Evolutionary conservation across 2,888 invertebrate genomes (phyloP).

Genomic region (Brassicogethes aeneus): DNA sequence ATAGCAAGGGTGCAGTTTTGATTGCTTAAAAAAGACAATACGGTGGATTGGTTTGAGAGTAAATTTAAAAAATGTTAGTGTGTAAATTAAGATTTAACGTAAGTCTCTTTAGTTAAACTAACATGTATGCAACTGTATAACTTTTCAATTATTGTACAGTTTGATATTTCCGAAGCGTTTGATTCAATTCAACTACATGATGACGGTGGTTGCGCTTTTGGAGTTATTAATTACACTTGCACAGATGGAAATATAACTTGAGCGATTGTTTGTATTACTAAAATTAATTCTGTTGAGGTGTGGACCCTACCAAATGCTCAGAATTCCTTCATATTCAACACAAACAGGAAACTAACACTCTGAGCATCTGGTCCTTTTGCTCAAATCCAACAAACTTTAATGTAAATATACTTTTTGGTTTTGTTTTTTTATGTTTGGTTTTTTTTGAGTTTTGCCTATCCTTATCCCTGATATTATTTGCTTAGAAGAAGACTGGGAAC

Average conservation of each 20-base stretch:
- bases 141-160: no score
- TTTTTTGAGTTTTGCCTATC: constrained; percentile 27
- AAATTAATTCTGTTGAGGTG: constrained; percentile 16
- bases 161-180: no score
- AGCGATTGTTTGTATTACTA: neutral
- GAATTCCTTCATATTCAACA: constrained; percentile 19
- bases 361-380: constrained; percentile 28
- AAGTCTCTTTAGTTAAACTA: no score
- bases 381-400: constrained; percentile 5
- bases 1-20: constrained; percentile 21
- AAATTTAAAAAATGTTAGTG: constrained; percentile 14
- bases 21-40: constrained; percentile 26
- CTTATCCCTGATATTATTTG: constrained; percentile 26
- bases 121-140: no score
- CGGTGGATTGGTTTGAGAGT: constrained; percentile 18
- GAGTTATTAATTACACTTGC: no score
- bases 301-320: constrained; percentile 30
- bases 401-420: constrained; percentile 11
- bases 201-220: no score
- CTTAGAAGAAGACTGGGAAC: constrained; percentile 84
- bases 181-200: no score
- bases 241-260: neutral
- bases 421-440: constrained; percentile 19
- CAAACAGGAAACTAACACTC: constrained; percentile 30
- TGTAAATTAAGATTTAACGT: neutral